Base-by-base conservation (phyloP, 2,888 invertebrate species). In the Brachyopa scutellaris region DNA sequence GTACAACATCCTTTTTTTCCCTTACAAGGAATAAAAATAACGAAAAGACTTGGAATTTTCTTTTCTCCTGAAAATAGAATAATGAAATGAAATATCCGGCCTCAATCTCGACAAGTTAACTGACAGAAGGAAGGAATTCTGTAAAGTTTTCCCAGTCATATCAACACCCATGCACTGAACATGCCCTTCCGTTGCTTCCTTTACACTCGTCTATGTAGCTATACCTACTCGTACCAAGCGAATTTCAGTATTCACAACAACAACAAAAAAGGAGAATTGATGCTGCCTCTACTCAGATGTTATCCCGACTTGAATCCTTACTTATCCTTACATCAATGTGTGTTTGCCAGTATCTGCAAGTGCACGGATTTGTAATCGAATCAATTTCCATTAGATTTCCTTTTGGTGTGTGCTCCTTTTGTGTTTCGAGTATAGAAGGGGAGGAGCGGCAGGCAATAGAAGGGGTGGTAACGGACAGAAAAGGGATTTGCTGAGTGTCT, bases 351-450 rank as follows among this genome's bases (percentile, higher is more conserved):
- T 40, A 49, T 57, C 49, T 51, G 49, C 51, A 29, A 59, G 57
- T 36, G 40, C 57, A 66, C 49, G 11, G 66, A 57, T 57, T 66
- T 59, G 66, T 59, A 74, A 74, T 66, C 57, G 21, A 74, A 74
- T 74, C 57, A 42, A 59, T 66, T 74, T 74, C 57, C 66, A 74
- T 74, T 74, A 74, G 17, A 66, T 66, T 59, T 74, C 49, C 40
- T 66, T 74, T 57, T 31, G 57, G n/a, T n/a, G n/a, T n/a, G n/a
- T n/a, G n/a, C 51, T 66, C 45, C 26, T 26, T 57, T 21, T 57
- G 36, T 49, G 31, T 40, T n/a, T n/a, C n/a, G n/a, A 31, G 31
- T 1, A 42, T 19, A 11, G 1, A 36, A 49, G 13, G 4, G 5
- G 33, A n/a, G n/a, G 15, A 42, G 40, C 42, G 21, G 3, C n/a